Base-by-base conservation (phyloP, 1,140 invertebrate genomes). In the Bombus vancouverensis region DNA sequence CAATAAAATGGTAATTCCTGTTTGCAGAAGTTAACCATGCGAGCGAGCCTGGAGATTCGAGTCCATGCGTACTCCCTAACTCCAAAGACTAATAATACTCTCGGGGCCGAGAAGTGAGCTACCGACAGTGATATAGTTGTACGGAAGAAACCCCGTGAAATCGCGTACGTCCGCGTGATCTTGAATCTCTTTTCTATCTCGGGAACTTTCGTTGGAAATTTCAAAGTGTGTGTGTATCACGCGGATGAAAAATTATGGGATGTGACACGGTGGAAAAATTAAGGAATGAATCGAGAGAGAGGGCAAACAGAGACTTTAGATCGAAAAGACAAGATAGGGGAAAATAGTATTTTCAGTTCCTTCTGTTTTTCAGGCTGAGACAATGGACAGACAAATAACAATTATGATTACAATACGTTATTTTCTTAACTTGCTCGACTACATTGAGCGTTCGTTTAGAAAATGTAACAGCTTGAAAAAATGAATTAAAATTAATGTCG, bases 1-100 rank as follows among this genome's bases (percentile, higher is more conserved):
- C 95, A 96, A 96, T 96, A 96, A 96, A 96, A 96, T 96, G 95
- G 91, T 96, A 96, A 96, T 96, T 95, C 94, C 93, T 95, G 95
- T 96, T 96, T 96, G 95, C 94, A 92, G 92, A 95, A 95, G 94
- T 94, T 96, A 96, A 96, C 95, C 95, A 96, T 95, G 95, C 93
- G 94, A 95, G 92, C 92, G 90, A 91, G 92, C 91, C 91, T 93
- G 92, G 93, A 95, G 94, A 94, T 95, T 95, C 93, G 92, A 94
- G 92, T 94, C 93, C 92, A 92, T 92, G 94, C 93, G 93, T 94
- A 93, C 91, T 93, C 92, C 88, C 92, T 94, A 95, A 95, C 94
- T 94, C 91, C 91, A 91, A 95, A 95, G 94, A 94, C 93, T 93
- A 94, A 93, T 94, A 94, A 92, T 90, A 91, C 88, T 81, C 44